Base-by-base conservation (phyloP, 2,113 vertebrate genomes). In the Sisor rabdophorus region DNA sequence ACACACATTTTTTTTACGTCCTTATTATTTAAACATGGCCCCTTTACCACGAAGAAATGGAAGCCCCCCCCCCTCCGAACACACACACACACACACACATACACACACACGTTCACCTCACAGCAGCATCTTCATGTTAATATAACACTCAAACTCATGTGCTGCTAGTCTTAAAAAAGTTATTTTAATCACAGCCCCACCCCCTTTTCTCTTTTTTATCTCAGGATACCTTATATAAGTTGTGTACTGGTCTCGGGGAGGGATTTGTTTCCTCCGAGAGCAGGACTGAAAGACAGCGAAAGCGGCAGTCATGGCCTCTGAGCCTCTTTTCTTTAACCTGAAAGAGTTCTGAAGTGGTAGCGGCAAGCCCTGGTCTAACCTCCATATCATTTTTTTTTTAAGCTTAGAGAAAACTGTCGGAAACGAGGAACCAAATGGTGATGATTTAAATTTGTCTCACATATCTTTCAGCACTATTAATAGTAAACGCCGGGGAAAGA, bases 291-390 rank as follows among this genome's bases (percentile, higher is more conserved):
- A 16, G 44, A 70, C 71, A 60, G 26, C 2, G 69, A 32, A 60
- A 28, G 50, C 61, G 55, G 73, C 63, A 68, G 63, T 68, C 63
- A 22, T 26, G 20, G 17, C 63, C 53, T 76, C 74, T 22, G 63
- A 26, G 56, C 13, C 26, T 15, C 56, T 52, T 7, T 77, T 67
- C 55, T 55, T 71, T 47, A 68, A 71, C 59, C 68, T 56, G n/a
- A 52, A 58, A 65, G 48, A 32, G 65, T 47, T 79, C 36, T 74
- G 78, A 74, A 74, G 61, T 76, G n/a, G 59, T 82, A 85, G 84
- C 79, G 79, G 84, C 61, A 81, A 82, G 86, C 86, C 88, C 88
- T 87, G 89, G 87, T 87, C 87, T 87, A 86, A 68, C 85, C 84
- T 84, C 81, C 84, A 65, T 83, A 84, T 86, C 76, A 82, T 89